Conservation (phyloP, 2,888 invertebrate genomes). For the Synanthedon formicaeformis region DNA sequence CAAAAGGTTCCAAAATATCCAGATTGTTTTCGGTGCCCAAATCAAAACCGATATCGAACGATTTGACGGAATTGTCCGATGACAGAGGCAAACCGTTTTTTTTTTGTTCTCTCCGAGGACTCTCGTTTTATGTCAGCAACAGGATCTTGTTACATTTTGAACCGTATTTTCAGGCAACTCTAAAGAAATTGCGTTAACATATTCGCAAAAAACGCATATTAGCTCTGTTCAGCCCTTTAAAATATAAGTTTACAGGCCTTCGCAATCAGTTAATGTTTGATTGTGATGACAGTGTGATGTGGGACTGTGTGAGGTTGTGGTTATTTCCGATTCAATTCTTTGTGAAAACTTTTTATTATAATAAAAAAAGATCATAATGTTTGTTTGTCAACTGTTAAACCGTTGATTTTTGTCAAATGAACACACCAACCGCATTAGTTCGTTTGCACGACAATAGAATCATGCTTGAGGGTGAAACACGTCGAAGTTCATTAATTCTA, state of each 20-base stretch:
- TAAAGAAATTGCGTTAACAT: neutral
- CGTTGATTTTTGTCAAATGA: too few relatives aligned
- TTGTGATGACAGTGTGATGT: slow-evolving; percentile 44
- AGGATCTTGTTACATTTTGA: neutral
- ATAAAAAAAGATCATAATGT: too few relatives aligned
- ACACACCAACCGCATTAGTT: too few relatives aligned
- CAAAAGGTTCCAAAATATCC: slow-evolving; percentile 47
- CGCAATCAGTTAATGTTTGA: slow-evolving; percentile 37
- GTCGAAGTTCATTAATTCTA: too few relatives aligned
- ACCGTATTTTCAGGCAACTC: neutral
- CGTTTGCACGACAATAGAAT: too few relatives aligned
- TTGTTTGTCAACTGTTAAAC: too few relatives aligned
- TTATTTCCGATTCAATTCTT: slow-evolving; percentile 35
- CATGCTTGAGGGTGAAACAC: too few relatives aligned
- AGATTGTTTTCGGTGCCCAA: slow-evolving; percentile 52
- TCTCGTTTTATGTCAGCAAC: neutral
- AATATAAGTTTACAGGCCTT: slow-evolving; percentile 53
- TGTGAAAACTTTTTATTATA: slow-evolving; percentile 30
- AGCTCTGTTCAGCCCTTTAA: slow-evolving; percentile 15
- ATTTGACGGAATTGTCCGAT: slow-evolving; percentile 56
- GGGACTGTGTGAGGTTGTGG: slow-evolving; percentile 20
- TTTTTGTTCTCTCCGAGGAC: slow-evolving; percentile 1
- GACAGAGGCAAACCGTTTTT: slow-evolving; percentile 32
- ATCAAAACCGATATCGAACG: slow-evolving; percentile 55
- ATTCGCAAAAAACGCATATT: neutral